A percentile compares a stretch with the other conserved stretches of the same genome.
Conservation (phyloP, 2,113 vertebrate genomes). For the Murina feae region DNA sequence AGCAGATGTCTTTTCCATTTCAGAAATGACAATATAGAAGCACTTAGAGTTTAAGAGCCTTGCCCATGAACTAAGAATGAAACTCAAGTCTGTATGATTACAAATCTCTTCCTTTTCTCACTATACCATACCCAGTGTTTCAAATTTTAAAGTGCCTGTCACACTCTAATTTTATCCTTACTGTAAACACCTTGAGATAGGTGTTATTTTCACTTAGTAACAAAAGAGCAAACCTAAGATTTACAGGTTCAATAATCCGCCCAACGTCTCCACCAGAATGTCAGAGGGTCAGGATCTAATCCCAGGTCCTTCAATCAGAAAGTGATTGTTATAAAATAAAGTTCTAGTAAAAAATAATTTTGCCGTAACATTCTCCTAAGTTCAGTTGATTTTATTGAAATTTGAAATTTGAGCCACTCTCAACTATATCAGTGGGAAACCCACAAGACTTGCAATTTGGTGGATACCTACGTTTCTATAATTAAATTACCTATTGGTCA, state of each 20-base stretch:
- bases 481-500: neutral
- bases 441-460: neutral
- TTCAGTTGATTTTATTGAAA: neutral
- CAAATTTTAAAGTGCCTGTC: neutral
- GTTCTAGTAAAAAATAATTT: neutral
- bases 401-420: neutral
- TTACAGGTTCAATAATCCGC: neutral
- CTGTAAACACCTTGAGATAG: neutral
- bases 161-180: neutral
- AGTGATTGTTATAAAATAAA: neutral
- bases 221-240: neutral
- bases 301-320: neutral
- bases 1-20: neutral
- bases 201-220: neutral
- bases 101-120: neutral
- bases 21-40: neutral
- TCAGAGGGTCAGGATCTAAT: neutral
- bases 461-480: neutral
- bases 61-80: neutral
- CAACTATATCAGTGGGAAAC: neutral
- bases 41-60: neutral
- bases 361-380: neutral
- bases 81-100: neutral
- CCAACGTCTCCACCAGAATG: neutral
- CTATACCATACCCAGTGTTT: neutral